phyloP scores from a whole-genome alignment of 2,797 vertebrate species.

The Pelodytes ibericus region DNA sequence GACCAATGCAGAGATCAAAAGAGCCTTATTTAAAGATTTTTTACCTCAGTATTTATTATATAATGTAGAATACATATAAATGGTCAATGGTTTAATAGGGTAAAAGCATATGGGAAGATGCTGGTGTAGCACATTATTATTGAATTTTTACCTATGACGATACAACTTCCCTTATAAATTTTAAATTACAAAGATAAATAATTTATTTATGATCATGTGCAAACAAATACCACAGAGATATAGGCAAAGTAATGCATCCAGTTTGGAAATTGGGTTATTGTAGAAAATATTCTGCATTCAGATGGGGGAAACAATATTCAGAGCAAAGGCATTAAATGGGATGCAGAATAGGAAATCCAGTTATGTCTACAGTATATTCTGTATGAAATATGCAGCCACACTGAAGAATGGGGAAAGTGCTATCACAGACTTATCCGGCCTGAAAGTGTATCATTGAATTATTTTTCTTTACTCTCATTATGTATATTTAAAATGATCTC shows the following conservation, averaged over 20 bases:
- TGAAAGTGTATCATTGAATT: no score
- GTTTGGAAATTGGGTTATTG: neutral
- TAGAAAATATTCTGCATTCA: neutral
- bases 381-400: no score
- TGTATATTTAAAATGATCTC: no score
- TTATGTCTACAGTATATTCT: no score
- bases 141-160: neutral
- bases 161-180: neutral
- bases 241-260: neutral
- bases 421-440: no score
- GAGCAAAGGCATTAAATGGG: no score
- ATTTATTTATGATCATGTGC: neutral
- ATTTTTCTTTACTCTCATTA: no score
- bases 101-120: neutral
- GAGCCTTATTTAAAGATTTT: neutral
- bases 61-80: neutral
- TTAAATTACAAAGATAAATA: neutral
- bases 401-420: no score
- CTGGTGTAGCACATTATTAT: neutral
- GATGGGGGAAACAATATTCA: no score
- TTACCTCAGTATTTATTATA: neutral
- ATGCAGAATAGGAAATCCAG: no score
- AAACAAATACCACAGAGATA: neutral
- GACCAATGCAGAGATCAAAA: conserved; percentile 1
- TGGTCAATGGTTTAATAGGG: neutral